Conservation (phyloP, 2,113 vertebrate species). For the Phyllostomus discolor region DNA sequence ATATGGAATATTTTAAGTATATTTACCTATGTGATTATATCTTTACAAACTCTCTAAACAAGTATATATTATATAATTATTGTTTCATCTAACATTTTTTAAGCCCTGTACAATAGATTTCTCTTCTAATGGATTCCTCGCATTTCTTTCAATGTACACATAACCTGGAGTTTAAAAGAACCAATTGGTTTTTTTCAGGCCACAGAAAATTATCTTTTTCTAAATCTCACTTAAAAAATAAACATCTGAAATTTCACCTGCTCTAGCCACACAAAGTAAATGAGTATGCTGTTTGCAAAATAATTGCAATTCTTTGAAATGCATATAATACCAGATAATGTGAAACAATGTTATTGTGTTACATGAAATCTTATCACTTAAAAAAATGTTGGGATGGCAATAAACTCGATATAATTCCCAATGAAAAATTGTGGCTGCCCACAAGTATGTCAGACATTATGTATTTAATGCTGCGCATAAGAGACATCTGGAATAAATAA, state of each 20-base stretch:
- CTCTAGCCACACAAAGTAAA: background rate
- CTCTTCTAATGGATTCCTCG: background rate
- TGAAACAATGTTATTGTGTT: background rate
- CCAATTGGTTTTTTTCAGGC: background rate
- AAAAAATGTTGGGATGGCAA: background rate
- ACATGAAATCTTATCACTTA: constrained; percentile 20
- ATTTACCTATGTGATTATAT: background rate
- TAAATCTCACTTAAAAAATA: background rate
- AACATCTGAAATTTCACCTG: background rate
- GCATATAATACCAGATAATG: background rate
- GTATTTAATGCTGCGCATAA: background rate
- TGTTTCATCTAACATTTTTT: background rate
- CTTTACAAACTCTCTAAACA: background rate
- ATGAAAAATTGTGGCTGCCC: background rate
- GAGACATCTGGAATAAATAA: constrained; percentile 37
- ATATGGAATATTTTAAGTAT: background rate
- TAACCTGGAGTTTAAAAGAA: background rate
- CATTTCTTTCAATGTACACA: background rate
- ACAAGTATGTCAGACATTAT: background rate
- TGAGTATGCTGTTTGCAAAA: constrained; percentile 8
- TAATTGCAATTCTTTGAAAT: constrained; percentile 10
- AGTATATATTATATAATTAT: background rate
- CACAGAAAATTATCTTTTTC: background rate
- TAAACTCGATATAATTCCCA: background rate
- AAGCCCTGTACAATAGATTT: background rate